These are phyloP conservation scores for Strix uralensis DNA, from an alignment of 2,113 vertebrate species.

Conservation along the genomic window DNA sequence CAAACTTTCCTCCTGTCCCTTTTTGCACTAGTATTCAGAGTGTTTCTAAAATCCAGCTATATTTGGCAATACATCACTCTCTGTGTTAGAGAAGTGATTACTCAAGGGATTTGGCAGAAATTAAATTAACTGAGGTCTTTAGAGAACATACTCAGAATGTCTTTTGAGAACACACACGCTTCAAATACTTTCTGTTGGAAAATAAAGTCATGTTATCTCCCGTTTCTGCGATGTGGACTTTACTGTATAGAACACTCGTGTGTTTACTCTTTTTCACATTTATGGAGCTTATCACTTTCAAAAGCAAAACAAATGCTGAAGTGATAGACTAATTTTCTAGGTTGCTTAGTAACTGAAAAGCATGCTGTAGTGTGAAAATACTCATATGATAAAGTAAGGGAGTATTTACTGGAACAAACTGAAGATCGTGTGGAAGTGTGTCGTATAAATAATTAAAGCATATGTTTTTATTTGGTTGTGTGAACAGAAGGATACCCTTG, in stretches of 20 bases:
- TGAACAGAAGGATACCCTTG: background rate
- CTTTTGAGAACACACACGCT: background rate
- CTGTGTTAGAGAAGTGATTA: constrained; percentile 14
- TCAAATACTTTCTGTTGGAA: background rate
- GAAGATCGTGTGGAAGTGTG: background rate
- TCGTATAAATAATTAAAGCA: background rate
- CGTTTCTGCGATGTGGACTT: rapidly evolving
- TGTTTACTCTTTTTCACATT: background rate
- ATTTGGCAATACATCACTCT: constrained; percentile 20
- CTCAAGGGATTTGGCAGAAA: constrained; percentile 47
- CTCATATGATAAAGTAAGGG: background rate
- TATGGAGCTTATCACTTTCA: background rate
- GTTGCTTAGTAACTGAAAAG: constrained; percentile 54
- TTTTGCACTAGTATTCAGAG: background rate
- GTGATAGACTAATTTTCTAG: constrained; percentile 27
- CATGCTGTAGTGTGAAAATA: background rate
- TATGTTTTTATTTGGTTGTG: background rate
- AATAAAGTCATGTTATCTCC: background rate
- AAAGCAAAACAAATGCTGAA: constrained; percentile 48
- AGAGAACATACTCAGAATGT: constrained; percentile 20
- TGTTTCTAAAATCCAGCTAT: constrained; percentile 43
- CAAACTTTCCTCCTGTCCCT: background rate
- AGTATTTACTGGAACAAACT: background rate
- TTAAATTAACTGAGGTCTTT: constrained; percentile 51
- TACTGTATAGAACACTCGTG: background rate